Conservation (phyloP, 1,140 invertebrate species). For the Heliconius melpomene region DNA sequence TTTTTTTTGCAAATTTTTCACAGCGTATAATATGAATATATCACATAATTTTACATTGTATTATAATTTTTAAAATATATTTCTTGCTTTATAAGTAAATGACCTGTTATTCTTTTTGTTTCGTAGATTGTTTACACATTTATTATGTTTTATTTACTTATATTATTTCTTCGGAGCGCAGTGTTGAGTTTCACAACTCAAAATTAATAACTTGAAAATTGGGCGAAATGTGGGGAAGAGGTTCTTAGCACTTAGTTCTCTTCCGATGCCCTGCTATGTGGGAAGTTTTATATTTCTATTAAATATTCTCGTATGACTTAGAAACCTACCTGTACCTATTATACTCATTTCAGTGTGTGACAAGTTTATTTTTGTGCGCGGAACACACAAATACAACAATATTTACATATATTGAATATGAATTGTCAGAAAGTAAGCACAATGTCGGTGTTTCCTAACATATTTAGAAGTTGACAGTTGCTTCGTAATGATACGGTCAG, state of each 20-base stretch:
- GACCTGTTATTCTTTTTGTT: no score
- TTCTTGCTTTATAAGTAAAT: not conserved
- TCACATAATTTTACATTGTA: not conserved
- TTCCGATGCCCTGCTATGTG: not conserved
- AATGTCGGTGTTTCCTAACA: slow-evolving; percentile 8
- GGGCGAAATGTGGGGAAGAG: no score
- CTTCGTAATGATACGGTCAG: slow-evolving; percentile 13
- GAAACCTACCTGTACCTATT: no score
- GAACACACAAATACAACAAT: not conserved
- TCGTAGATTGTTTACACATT: no score
- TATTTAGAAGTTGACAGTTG: slow-evolving; percentile 8
- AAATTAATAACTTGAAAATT: no score
- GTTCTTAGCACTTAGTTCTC: no score
- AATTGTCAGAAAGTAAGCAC: not conserved
- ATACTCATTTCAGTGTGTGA: no score
- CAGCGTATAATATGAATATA: not conserved
- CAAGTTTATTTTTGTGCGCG: no score
- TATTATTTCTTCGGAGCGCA: not conserved
- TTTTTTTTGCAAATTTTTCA: not conserved
- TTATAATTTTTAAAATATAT: not conserved
- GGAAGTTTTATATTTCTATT: no score
- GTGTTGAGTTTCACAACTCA: no score
- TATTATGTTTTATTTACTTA: not conserved
- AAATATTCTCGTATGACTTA: not conserved
- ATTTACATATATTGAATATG: slow-evolving; percentile 7